Base-by-base conservation (phyloP, 2,113 vertebrate genomes). In the Stictonetta naevosa region DNA sequence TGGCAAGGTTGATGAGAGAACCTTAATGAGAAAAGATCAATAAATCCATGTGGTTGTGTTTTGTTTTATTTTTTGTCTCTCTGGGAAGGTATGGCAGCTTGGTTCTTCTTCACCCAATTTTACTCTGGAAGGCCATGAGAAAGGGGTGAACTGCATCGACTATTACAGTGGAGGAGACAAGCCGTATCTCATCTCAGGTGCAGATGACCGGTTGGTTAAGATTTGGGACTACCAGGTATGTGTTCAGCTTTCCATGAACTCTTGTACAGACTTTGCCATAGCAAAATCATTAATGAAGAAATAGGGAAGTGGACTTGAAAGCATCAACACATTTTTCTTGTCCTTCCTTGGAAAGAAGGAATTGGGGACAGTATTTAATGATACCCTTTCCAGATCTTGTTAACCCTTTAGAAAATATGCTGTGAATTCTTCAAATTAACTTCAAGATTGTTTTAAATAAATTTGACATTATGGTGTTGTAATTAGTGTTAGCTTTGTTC, bases 151-250 rank as follows among this genome's bases (percentile, higher is more conserved):
- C 96, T 99, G 99, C 95, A 99, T 99, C 42, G 99, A 99, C 96
- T 99, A 99, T 82, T 99, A 99, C 98, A 99, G 99, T 44, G 99
- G 99, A 80, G 99, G 99, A 33, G 99, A 99, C 97, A 99, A 99
- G 74, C 99, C 99, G 0, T 99, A 99, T 91, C 98, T 99, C 75
- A 99, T 99, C 88, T 99, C 99, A 38, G 99, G 99, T 48, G 99
- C 99, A 77, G 99, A 99, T 93, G 99, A 99, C 88, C 98, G 99
- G 33, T 98, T 99, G 79, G 99, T 99, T 87, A 99, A 99, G 97
- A 99, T 99, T 97, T 99, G 99, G 99, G 99, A 99, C 96, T 99
- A 99, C 88, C 99, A 99, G 99, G 99, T 99, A 86, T 8, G 31
- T 81, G 28, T 50, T 68, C 14, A 81, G 3, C n/a, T 79, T 28